Base-by-base conservation (phyloP, 2,113 vertebrate species). In the Grus americana region DNA sequence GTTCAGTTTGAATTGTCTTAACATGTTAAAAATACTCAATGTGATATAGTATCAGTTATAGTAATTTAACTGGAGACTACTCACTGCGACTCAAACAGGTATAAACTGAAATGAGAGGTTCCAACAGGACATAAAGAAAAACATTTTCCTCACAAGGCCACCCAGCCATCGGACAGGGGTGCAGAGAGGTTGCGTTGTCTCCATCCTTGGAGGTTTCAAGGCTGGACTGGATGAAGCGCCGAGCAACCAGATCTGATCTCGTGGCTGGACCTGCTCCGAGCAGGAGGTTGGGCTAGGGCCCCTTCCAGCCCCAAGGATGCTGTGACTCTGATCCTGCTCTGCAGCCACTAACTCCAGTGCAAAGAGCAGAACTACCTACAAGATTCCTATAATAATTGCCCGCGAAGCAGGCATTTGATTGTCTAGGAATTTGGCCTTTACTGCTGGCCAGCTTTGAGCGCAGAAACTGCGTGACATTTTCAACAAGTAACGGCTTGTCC, bases 61-160 rank as follows among this genome's bases (percentile, higher is more conserved):
- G 18, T 29, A 44, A 32, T 36, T 62, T 40, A 86, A 58, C 12
- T 34, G 73, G 40, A 72, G 15, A 19, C 18, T 82, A 73, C 40
- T 85, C 30, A 49, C 46, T 61, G 26, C 0, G 2, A 34, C 30
- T 72, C 32, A 4, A 46, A 11, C 1, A 2, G 29, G 12, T 40
- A 4, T 40, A 19, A 57, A 19, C 29, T 57, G 58, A 38, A 46
- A 17, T 4, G 44, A 61, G 74, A 19, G 20, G 27, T 29, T 80
- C 40, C 32, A 66, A 1, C 5, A 0, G 1, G 32, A n/a, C 12
- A 9, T 2, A 9, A 74, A 44, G 66, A 46, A 63, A 44, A 38
- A 4, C 15, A 5, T 65, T 13, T 42, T 54, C 58, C 29, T 38
- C n/a, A 15, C 3, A 16, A 78, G 20, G 58, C 32, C 52, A 67